phyloP scores from a whole-genome alignment of 2,888 invertebrate genomes.

The Meandrusa payeni region DNA sequence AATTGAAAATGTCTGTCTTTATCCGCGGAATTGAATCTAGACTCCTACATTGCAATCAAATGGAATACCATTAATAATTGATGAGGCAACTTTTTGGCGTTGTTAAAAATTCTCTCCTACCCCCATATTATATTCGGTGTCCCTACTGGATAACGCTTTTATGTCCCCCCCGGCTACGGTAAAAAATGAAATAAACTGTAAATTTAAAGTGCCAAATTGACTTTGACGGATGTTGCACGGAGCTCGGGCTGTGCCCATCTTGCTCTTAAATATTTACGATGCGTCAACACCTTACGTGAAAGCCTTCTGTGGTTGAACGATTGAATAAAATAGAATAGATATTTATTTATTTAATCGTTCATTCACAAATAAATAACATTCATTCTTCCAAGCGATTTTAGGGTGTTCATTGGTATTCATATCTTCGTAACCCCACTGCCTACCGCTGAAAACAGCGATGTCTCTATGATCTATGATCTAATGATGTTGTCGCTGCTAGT shows the following conservation, averaged over 20 bases:
- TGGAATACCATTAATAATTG: slow-evolving; percentile 54
- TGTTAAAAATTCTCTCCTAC: slow-evolving; percentile 55
- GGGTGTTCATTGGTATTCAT: no score
- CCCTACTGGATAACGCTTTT: slow-evolving; percentile 73
- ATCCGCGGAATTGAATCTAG: slow-evolving; percentile 25
- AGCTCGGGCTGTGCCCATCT: slow-evolving; percentile 63
- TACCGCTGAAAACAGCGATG: no score
- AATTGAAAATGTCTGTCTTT: slow-evolving; percentile 17
- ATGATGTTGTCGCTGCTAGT: no score
- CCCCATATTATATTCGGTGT: slow-evolving; percentile 60
- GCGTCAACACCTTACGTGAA: slow-evolving; percentile 42
- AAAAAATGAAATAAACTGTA: slow-evolving; percentile 63
- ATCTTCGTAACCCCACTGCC: no score
- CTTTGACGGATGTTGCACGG: slow-evolving; percentile 68
- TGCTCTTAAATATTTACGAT: slow-evolving; percentile 65
- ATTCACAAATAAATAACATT: no score
- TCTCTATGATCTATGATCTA: no score
- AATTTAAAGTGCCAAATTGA: slow-evolving; percentile 76
- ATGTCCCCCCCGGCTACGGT: slow-evolving; percentile 47
- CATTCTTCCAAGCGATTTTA: no score
- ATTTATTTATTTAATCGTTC: no score
- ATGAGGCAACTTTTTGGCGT: slow-evolving; percentile 58
- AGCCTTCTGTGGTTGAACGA: slow-evolving; percentile 4
- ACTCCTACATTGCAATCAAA: slow-evolving; percentile 38
- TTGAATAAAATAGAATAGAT: not conserved